Evolutionary conservation across 2,888 invertebrate species (phyloP).

Genomic region (Orchesella flavescens): DNA sequence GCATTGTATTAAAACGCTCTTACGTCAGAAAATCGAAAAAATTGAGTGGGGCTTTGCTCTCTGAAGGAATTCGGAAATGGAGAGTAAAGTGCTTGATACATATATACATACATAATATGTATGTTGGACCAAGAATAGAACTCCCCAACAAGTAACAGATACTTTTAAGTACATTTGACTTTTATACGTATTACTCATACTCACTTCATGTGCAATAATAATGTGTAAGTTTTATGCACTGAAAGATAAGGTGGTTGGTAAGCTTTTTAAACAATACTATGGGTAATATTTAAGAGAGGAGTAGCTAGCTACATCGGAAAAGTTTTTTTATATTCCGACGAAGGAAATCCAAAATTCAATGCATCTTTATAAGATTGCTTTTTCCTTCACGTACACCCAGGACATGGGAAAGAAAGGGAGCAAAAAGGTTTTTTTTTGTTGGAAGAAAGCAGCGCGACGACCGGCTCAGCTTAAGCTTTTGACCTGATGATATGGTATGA

Average conservation of each 20-base stretch:
- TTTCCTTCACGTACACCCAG: not conserved
- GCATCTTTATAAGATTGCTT: slow-evolving; percentile 32
- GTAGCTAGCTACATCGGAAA: not conserved
- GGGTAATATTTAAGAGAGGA: slow-evolving; percentile 8
- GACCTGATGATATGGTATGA: slow-evolving; percentile 39
- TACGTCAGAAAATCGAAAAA: not conserved
- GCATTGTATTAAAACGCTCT: not conserved
- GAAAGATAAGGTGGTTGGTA: not conserved
- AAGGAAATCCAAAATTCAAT: slow-evolving; percentile 31
- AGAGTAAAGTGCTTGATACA: no score
- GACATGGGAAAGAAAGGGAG: no score
- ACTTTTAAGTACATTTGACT: no score
- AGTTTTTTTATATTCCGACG: slow-evolving; percentile 3
- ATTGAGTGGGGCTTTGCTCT: not conserved
- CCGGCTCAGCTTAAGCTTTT: slow-evolving; percentile 26
- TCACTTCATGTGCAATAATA: no score
- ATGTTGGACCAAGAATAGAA: no score
- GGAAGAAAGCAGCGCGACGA: not conserved
- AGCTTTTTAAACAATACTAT: slow-evolving; percentile 1
- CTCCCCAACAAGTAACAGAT: no score
- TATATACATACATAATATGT: no score
- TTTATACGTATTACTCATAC: no score
- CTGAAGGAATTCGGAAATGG: no score
- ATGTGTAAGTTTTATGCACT: not conserved
- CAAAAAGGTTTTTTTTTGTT: not conserved